Evolutionary conservation across 1,140 invertebrate species (phyloP), one percentile per base, ranked within the genome.

Genomic region (Archivesica marissinica): DNA sequence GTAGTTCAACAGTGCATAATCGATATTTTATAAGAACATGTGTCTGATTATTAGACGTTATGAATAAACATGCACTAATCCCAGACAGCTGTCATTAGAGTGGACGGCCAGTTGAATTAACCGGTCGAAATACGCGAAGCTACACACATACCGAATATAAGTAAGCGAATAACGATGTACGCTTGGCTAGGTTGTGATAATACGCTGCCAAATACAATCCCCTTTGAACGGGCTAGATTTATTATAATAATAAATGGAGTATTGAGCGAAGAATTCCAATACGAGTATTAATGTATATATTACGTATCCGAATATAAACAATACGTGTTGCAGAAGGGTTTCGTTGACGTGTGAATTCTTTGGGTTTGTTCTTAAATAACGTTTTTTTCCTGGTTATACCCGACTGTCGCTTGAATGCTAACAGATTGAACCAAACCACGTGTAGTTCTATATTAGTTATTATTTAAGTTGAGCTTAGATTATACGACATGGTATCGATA

Each of bases 191-290:
- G 4, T 17, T 25, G 17, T 38, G 11, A 81, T 81, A 72, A 81
- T 50, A 33, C 20, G 13, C 35, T 35, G 44, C 66, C 28, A 44
- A 64, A 28, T 35, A 72, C 79, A 72, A 72, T 81, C 79, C 79
- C 25, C 72, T 72, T 59, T 25, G 64, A 41, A 23, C 44, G 44
- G 79, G 61, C 25, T 44, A 81, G 79, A 81, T 81, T 81, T 59
- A 59, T 81, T 70, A 81, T 81, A 81, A 81, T 56, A 72, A 81
- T 79, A 79, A 79, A 79, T 79, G 66, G 47, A 33, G 64, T 81
- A 38, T 81, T 81, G 35, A 68, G 47, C n/a, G 41, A 70, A 72
- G 79, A 81, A 81, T 81, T 64, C 59, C 44, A 54, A 72, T 50
- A 81, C 50, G 23, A 41, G 76, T 41, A 7, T 41, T 80, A 33